These are phyloP conservation scores for Macropus fuliginosus DNA, from an alignment of 2,797 vertebrate genomes.

Conservation along the genomic window DNA sequence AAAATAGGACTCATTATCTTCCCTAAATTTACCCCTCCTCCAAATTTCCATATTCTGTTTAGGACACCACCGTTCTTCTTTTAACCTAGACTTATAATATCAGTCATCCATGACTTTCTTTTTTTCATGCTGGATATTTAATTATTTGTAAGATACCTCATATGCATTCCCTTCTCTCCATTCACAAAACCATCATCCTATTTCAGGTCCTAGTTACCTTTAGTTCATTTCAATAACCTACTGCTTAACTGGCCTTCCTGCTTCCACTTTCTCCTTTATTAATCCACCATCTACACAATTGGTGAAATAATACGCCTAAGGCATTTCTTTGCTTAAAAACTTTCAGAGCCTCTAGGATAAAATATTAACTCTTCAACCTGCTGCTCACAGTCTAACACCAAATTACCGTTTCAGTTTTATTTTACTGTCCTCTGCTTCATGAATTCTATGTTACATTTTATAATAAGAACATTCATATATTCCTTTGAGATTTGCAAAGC, in stretches of 20 bases:
- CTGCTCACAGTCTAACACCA: not conserved
- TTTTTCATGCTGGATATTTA: not conserved
- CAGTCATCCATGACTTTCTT: not conserved
- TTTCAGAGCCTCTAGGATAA: not conserved
- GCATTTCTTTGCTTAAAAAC: not conserved
- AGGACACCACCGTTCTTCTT: not conserved
- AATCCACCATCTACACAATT: not conserved
- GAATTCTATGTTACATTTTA: not conserved
- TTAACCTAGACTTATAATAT: not conserved
- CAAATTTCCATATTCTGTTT: not conserved
- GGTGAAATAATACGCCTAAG: not conserved
- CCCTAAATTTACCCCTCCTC: not conserved
- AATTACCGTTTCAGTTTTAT: not conserved
- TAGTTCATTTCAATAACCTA: not conserved
- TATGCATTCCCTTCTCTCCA: not conserved
- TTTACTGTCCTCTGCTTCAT: not conserved
- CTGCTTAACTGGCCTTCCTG: not conserved
- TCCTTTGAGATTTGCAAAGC: not conserved
- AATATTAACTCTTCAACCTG: not conserved
- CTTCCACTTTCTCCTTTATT: not conserved
- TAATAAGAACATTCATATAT: not conserved
- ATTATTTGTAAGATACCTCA: not conserved
- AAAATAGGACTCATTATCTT: not conserved
- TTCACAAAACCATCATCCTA: not conserved
- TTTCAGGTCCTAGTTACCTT: not conserved